Evolutionary conservation across 2,888 invertebrate genomes (phyloP).

Genomic region (Agonopterix subpropinquella): DNA sequence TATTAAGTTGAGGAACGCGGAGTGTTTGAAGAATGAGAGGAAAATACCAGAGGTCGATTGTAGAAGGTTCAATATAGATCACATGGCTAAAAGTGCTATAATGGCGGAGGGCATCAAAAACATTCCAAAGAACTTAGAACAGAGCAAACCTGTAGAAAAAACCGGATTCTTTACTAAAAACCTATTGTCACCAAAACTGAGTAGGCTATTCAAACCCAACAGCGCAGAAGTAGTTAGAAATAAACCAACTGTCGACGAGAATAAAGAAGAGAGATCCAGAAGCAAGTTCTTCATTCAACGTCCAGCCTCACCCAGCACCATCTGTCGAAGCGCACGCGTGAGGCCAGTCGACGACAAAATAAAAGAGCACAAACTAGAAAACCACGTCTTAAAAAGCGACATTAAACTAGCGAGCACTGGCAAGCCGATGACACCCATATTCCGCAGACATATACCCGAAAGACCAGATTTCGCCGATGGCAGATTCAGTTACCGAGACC

Average conservation of each 20-base stretch:
- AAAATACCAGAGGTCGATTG: conserved; percentile 40
- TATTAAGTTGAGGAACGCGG: conserved; percentile 32
- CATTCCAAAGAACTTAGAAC: conserved; percentile 32
- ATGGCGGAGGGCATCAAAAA: conserved; percentile 43
- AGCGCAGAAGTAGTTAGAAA: conserved; percentile 36
- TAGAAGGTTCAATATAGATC: conserved; percentile 46
- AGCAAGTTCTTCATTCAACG: conserved; percentile 63
- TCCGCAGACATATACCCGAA: conserved; percentile 48
- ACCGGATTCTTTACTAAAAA: conserved; percentile 54
- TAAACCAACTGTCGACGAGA: conserved; percentile 31
- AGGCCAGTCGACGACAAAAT: conserved; percentile 30
- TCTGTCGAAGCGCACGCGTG: conserved; percentile 39
- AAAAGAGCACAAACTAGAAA: conserved; percentile 14
- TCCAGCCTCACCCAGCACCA: conserved; percentile 43
- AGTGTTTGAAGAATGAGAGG: conserved; percentile 26
- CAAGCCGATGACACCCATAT: conserved; percentile 68
- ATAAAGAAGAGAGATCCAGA: conserved; percentile 37
- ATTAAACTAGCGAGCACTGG: conserved; percentile 58
- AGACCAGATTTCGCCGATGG: conserved; percentile 50
- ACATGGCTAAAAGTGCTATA: conserved; percentile 32
- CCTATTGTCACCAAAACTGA: conserved; percentile 60
- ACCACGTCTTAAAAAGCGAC: conserved; percentile 50
- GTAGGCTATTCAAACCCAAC: conserved; percentile 55
- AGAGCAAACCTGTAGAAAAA: conserved; percentile 36
- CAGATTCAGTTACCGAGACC: conserved; percentile 57